Base-by-base conservation (phyloP, 2,113 vertebrate genomes). In the Dipodomys spectabilis region DNA sequence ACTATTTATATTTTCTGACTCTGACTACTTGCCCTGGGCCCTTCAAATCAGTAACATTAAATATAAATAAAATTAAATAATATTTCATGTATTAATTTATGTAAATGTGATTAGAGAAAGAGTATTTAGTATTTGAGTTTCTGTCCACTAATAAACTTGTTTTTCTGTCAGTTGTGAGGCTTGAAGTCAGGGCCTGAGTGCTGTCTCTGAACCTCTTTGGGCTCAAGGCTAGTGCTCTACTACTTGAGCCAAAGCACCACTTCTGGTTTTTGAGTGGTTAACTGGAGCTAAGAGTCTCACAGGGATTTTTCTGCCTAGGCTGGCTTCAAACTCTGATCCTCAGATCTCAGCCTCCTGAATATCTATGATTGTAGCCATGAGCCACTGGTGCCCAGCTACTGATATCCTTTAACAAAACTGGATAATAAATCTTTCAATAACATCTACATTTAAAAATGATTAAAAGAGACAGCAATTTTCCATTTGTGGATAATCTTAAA, bases 11-110 rank as follows among this genome's bases (percentile, higher is more conserved):
- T 79, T 53, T 84, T 22, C 22, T 84, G 53, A 79, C 30, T 73
- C 18, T 84, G 28, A 71, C 64, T 39, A 86, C 69, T 85, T 65
- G 25, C 35, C 32, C n/a, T 80, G 20, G 68, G 44, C 15, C 72
- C 5, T 74, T 69, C 27, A 60, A 7, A 85, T 57, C 13, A 75
- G 35, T 32, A 77, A 30, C 13, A 83, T 94, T 83, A 49, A 60
- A 84, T 73, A 57, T 64, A 75, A 86, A 69, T 28, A 95, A 83
- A 77, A 71, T 39, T 77, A 79, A 82, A 44, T 71, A 73, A 49
- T 53, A 74, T 45, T 89, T 93, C 16, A 18, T 57, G 62, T 65
- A 74, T 85, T 77, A 86, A 78, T 44, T 81, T 18, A 39, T 53
- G 0, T 71, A 45, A 85, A 74, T 53, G 5, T 44, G 15, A 84